Conservation (phyloP, 1,140 invertebrate species). For the Gonatopus flavifemur region DNA sequence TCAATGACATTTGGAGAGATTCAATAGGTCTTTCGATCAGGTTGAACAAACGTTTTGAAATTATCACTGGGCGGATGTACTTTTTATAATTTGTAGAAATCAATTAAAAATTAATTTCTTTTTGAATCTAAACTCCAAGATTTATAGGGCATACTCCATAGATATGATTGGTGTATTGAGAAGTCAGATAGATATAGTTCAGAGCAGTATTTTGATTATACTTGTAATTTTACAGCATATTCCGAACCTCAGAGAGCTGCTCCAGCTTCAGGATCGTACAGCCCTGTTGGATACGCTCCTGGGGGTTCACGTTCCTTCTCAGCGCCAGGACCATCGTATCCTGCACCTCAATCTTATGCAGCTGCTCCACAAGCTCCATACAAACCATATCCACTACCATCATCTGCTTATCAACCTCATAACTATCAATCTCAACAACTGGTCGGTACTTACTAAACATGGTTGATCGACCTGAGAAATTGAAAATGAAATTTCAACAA, state of each 20-base stretch:
- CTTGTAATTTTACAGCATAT: conserved; percentile 42
- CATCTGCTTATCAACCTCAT: conserved; percentile 38
- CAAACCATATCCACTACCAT: conserved; percentile 26
- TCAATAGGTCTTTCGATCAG: no score
- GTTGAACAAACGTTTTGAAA: no score
- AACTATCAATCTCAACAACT: conserved; percentile 50
- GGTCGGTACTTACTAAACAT: conserved; percentile 32
- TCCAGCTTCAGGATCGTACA: conserved; percentile 38
- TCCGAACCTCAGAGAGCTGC: conserved; percentile 12
- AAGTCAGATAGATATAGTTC: no score
- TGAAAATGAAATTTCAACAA: conserved; percentile 4
- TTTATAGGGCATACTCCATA: no score
- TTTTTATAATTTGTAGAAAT: no score
- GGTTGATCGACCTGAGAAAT: conserved; percentile 13
- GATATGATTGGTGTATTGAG: no score
- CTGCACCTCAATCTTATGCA: conserved; percentile 17
- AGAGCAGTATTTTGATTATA: conserved; percentile 6
- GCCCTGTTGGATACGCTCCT: conserved; percentile 32
- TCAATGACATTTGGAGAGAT: no score
- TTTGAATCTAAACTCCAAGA: no score
- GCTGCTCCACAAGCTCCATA: conserved; percentile 19
- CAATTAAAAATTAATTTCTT: no score
- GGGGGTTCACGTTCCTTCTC: conserved; percentile 28
- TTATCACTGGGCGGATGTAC: no score
- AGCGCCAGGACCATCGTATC: conserved; percentile 25